Evolutionary conservation across 2,113 vertebrate genomes (phyloP).

Genomic region (Athene cunicularia): DNA sequence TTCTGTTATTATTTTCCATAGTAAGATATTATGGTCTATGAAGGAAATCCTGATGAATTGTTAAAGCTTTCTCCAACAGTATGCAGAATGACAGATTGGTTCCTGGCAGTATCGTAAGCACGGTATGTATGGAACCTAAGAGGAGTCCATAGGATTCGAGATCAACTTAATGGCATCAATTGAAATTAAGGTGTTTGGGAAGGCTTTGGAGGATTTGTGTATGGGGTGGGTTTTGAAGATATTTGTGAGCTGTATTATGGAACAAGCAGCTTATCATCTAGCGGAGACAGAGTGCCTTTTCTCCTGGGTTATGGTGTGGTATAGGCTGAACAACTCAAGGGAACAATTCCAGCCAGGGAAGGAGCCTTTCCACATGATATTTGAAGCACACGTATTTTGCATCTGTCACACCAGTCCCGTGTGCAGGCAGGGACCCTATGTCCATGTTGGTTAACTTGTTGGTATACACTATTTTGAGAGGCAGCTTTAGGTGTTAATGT

Average conservation of each 20-base stretch:
- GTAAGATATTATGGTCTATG: not conserved
- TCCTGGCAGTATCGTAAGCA: not conserved
- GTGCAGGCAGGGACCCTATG: not conserved
- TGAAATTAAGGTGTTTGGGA: not conserved
- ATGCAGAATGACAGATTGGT: not conserved
- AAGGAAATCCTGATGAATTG: not conserved
- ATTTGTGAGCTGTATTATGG: not conserved
- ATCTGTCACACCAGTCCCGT: not conserved
- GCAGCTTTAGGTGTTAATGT: not conserved
- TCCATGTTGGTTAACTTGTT: not conserved
- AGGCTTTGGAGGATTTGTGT: not conserved
- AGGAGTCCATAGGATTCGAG: not conserved
- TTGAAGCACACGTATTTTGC: accelerated
- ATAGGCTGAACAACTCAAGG: not conserved
- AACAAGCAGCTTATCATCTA: not conserved
- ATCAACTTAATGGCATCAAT: not conserved
- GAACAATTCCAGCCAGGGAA: not conserved
- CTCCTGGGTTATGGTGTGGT: not conserved
- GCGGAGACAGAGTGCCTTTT: not conserved
- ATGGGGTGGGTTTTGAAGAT: not conserved
- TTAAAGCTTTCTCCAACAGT: not conserved
- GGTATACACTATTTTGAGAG: not conserved
- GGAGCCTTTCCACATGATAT: not conserved
- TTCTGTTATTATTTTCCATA: not conserved
- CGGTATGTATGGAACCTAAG: not conserved